phyloP scores from a whole-genome alignment of 2,113 vertebrate species.

The Felis catus region DNA sequence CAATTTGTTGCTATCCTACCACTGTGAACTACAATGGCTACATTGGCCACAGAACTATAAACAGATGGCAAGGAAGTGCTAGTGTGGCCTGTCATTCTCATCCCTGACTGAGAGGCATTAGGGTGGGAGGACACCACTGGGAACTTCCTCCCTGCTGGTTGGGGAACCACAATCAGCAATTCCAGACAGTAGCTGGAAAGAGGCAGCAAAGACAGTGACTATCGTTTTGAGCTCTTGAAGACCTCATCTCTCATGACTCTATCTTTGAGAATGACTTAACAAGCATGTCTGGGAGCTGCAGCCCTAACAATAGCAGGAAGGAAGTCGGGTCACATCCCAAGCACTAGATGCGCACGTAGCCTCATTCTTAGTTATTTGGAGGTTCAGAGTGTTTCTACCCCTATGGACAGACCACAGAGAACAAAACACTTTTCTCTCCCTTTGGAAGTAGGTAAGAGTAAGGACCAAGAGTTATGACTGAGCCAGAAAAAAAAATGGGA shows the following conservation, averaged over 20 bases:
- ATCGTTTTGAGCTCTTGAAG: background rate
- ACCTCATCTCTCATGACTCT: background rate
- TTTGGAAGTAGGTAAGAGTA: slow-evolving; percentile 14
- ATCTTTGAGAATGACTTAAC: background rate
- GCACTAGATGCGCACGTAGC: background rate
- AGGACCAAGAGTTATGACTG: slow-evolving; percentile 36
- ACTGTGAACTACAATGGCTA: background rate
- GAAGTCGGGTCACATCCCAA: background rate
- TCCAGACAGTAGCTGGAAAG: background rate
- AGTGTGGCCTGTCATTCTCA: background rate
- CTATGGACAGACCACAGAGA: background rate
- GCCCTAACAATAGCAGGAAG: background rate
- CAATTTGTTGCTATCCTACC: background rate
- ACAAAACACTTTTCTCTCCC: background rate
- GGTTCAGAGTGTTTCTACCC: background rate
- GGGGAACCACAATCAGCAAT: background rate
- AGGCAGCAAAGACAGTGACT: background rate
- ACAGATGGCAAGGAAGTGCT: background rate
- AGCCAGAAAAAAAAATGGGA: background rate
- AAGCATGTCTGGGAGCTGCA: background rate
- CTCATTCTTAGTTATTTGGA: background rate
- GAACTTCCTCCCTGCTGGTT: background rate
- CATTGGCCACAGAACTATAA: slow-evolving; percentile 41
- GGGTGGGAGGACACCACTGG: background rate
- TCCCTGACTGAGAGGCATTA: background rate